phyloP scores from a whole-genome alignment of 2,113 vertebrate species.

The Dolichotis patagonum region DNA sequence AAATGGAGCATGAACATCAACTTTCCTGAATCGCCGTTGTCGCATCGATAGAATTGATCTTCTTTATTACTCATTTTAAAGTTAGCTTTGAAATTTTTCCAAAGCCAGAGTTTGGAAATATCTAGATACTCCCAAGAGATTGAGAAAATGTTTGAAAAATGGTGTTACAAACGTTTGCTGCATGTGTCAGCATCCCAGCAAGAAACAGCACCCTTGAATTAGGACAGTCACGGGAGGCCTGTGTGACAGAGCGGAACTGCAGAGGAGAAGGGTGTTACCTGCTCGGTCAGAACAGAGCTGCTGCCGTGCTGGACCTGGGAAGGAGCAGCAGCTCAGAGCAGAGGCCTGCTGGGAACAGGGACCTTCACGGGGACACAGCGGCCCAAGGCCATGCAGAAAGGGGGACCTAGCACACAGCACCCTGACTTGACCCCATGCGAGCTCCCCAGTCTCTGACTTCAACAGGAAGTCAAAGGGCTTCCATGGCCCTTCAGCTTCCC shows the following conservation, averaged over 20 bases:
- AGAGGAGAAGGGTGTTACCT: neutral
- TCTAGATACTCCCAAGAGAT: neutral
- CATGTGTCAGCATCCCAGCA: neutral
- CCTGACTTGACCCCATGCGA: neutral
- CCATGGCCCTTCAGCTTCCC: neutral
- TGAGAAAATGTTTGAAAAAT: slow-evolving; percentile 7
- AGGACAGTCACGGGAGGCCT: neutral
- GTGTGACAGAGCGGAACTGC: neutral
- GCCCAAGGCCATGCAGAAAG: neutral
- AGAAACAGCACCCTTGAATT: neutral
- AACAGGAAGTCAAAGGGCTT: neutral
- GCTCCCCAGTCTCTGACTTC: neutral
- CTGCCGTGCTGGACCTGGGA: neutral
- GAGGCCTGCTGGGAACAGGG: neutral
- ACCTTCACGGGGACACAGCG: neutral
- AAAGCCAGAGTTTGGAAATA: neutral
- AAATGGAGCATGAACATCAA: neutral
- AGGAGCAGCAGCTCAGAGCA: neutral
- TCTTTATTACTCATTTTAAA: neutral
- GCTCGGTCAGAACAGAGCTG: neutral
- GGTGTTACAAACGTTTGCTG: neutral
- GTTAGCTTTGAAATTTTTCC: neutral
- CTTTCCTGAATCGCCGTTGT: neutral
- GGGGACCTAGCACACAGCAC: too few species aligned
- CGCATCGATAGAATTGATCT: neutral